These are phyloP conservation scores for Mimachlamys varia DNA, from an alignment of 2,888 invertebrate species.

Conservation along the genomic window DNA sequence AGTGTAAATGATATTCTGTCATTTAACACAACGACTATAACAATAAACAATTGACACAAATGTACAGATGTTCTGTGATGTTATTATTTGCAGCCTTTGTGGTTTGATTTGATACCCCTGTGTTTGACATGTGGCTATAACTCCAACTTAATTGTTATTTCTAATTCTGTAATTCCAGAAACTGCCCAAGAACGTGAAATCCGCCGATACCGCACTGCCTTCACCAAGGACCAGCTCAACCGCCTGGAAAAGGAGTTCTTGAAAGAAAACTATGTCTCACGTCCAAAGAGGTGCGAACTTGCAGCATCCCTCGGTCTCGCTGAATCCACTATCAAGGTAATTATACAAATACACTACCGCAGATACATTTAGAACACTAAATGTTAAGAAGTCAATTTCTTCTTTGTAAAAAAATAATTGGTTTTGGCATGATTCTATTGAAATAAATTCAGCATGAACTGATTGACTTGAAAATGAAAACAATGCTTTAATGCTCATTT, in stretches of 20 bases:
- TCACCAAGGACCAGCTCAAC: slow-evolving; percentile 95
- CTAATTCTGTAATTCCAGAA: slow-evolving; percentile 47
- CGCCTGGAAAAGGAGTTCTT: slow-evolving; percentile 97
- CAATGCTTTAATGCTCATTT: background rate
- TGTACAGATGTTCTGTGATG: background rate
- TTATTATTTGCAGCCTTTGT: background rate
- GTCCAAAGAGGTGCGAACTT: slow-evolving; percentile 96
- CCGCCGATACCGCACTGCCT: slow-evolving; percentile 95
- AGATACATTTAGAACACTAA: background rate
- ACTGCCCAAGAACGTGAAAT: slow-evolving; percentile 57
- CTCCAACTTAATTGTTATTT: background rate
- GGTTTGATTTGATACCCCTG: background rate
- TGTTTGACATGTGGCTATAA: background rate
- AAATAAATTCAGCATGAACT: background rate
- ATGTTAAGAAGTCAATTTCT: too few species aligned
- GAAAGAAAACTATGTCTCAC: slow-evolving; percentile 98
- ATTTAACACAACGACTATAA: background rate
- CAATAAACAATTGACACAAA: background rate
- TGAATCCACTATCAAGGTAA: slow-evolving; percentile 98
- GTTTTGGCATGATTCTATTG: background rate
- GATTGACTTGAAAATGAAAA: background rate
- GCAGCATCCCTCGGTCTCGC: slow-evolving; percentile 96
- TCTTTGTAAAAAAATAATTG: too few species aligned
- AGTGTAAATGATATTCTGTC: background rate
- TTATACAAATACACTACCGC: background rate